phyloP scores from a whole-genome alignment of 2,113 vertebrate genomes.

The Rhadina sibilatrix region DNA sequence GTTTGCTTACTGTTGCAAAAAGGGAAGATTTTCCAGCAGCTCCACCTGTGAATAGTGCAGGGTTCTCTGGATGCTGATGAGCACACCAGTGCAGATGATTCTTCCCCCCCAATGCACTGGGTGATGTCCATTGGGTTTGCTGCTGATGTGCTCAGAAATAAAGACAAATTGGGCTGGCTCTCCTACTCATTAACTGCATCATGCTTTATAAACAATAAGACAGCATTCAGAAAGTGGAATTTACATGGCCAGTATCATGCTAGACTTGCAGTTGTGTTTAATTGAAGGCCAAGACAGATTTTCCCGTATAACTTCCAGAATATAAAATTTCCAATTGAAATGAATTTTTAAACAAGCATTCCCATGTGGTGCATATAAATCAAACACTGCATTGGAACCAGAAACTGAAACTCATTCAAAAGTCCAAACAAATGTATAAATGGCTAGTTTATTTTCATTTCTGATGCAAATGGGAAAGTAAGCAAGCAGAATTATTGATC shows the following conservation, averaged over 20 bases:
- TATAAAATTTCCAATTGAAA: conserved; percentile 15
- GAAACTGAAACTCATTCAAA: not conserved
- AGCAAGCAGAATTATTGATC: conserved; percentile 5
- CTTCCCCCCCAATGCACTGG: not conserved
- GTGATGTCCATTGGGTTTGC: not conserved
- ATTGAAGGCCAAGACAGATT: not conserved
- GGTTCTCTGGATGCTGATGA: not conserved
- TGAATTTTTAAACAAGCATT: conserved; percentile 23
- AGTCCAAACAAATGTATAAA: conserved; percentile 13
- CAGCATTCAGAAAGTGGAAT: not conserved
- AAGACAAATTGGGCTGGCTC: conserved; percentile 51
- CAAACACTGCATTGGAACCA: conserved; percentile 15
- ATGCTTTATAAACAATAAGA: conserved; percentile 25
- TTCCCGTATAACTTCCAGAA: not conserved
- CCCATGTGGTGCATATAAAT: not conserved
- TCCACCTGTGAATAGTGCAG: not conserved
- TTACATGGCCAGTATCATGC: not conserved
- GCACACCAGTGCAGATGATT: not conserved
- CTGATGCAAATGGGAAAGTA: not conserved
- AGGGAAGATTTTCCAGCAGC: not conserved
- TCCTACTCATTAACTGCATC: conserved; percentile 17
- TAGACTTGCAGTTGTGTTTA: not conserved
- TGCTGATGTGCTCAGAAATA: conserved; percentile 37
- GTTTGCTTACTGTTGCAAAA: not conserved
- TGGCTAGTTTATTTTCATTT: conserved; percentile 20